phyloP scores from a whole-genome alignment of 1,140 invertebrate genomes.

The Macrobrachium rosenbergii region DNA sequence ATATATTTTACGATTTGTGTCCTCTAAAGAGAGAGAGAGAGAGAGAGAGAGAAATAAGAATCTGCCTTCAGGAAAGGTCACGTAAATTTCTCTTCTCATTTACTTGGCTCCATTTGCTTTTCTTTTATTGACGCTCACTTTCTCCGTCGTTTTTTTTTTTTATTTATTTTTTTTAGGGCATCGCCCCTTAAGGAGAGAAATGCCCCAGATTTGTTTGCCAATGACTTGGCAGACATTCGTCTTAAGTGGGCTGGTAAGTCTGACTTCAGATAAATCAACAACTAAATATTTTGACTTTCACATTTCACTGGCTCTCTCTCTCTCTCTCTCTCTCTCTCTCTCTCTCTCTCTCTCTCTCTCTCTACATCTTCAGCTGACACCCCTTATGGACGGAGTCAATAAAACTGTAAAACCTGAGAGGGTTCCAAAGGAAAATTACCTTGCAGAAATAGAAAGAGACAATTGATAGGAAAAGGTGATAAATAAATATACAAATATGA shows the following conservation, averaged over 20 bases:
- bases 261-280: too few species aligned
- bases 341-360: conserved; percentile 46
- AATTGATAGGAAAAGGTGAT: neutral
- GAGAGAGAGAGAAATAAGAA: conserved; percentile 12
- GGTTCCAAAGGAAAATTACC: too few species aligned
- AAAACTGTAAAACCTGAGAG: neutral
- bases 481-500: neutral
- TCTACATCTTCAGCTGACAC: neutral
- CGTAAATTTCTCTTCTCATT: neutral
- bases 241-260: too few species aligned
- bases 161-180: neutral
- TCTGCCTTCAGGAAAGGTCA: neutral
- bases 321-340: conserved; percentile 47
- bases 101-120: neutral
- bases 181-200: neutral
- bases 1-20: too few species aligned
- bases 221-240: too few species aligned
- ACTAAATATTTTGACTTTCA: too few species aligned
- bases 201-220: neutral
- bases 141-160: neutral
- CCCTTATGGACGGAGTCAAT: too few species aligned
- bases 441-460: neutral
- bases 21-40: conserved; percentile 8
- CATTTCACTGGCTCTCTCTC: conserved; percentile 17
- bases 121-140: neutral